Evolutionary conservation across 2,888 invertebrate genomes (phyloP).

Genomic region (Phymatocera aterrima): DNA sequence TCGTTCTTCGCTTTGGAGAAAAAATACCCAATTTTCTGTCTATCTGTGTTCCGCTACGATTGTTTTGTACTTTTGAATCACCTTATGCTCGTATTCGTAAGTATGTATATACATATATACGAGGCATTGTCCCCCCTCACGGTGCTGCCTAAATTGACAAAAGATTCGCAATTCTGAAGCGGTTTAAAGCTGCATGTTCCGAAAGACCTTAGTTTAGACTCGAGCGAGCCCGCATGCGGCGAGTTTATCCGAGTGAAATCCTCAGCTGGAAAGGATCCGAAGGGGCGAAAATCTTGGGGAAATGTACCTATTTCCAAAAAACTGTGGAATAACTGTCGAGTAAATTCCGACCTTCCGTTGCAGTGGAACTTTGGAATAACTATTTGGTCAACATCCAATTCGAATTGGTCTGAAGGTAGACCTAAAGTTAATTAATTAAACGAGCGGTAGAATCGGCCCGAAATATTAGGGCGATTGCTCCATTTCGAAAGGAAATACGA

Average conservation of each 20-base stretch:
- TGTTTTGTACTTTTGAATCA: not conserved
- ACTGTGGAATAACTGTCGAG: not conserved
- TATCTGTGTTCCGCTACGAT: not conserved
- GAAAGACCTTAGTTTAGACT: not conserved
- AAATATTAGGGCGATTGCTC: not conserved
- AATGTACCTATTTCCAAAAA: not conserved
- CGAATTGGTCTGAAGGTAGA: not conserved
- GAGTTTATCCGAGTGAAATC: not conserved
- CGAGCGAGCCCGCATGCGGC: not conserved
- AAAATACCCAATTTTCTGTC: not conserved
- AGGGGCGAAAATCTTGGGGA: not conserved
- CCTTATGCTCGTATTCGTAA: not conserved
- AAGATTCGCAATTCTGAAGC: not conserved
- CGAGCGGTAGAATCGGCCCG: not conserved
- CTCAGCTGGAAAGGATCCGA: slow-evolving; percentile 12
- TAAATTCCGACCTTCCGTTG: not conserved
- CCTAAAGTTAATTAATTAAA: not conserved
- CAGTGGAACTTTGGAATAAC: not conserved
- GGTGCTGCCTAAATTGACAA: not conserved
- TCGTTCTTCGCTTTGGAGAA: not conserved
- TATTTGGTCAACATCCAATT: not conserved
- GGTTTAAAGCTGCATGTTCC: not conserved
- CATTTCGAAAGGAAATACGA: not conserved
- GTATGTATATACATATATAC: not conserved
- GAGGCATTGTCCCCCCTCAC: not conserved